phyloP scores from a whole-genome alignment of 2,113 vertebrate genomes.

The Chascanopsetta lugubris region DNA sequence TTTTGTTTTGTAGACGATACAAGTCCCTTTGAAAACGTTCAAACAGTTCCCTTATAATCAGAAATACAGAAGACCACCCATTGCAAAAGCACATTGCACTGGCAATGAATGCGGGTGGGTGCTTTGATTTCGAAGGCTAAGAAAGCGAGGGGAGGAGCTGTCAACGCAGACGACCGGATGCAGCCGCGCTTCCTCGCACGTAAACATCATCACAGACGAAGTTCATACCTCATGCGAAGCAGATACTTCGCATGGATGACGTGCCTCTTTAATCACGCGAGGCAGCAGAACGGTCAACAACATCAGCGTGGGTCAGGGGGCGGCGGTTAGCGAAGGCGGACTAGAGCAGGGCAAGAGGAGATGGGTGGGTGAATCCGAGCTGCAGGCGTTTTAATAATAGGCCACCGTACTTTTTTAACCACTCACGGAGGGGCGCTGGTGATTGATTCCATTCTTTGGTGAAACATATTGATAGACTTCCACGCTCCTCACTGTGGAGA shows the following conservation, averaged over 20 bases:
- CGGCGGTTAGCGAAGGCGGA: conserved; percentile 55
- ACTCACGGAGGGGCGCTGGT: conserved; percentile 47
- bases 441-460: conserved; percentile 67
- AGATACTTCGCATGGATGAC: conserved; percentile 17
- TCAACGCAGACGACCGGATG: too few species aligned
- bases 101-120: too few species aligned
- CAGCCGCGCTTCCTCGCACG: too few species aligned
- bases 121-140: too few species aligned
- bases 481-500: conserved; percentile 61
- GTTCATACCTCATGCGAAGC: conserved; percentile 19
- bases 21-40: too few species aligned
- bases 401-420: conserved; percentile 65
- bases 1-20: too few species aligned
- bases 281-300: conserved; percentile 44
- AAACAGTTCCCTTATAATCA: too few species aligned
- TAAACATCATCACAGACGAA: too few species aligned
- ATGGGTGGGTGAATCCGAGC: conserved; percentile 40
- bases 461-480: conserved; percentile 71
- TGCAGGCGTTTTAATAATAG: conserved; percentile 68
- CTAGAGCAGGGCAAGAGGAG: conserved; percentile 51
- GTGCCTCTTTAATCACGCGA: conserved; percentile 51
- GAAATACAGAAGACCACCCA: too few species aligned
- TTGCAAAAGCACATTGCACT: too few species aligned
- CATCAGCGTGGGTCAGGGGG: conserved; percentile 53
- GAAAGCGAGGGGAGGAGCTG: too few species aligned